These are phyloP conservation scores for Clinocottus analis DNA, from an alignment of 2,113 vertebrate genomes.

Conservation along the genomic window DNA sequence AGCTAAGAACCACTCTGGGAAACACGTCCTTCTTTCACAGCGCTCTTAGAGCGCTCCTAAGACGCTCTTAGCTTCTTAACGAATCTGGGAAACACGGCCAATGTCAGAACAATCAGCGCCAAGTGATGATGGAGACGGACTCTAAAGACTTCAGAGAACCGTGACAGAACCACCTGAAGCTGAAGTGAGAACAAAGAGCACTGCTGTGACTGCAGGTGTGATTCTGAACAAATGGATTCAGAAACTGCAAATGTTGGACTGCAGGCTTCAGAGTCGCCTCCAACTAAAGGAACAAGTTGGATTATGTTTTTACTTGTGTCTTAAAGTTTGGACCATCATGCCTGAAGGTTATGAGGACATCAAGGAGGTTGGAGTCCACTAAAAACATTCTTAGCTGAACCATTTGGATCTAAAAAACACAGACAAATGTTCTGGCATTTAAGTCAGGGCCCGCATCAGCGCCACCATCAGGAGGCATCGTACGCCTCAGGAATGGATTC, in stretches of 20 bases:
- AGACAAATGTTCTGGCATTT: not conserved
- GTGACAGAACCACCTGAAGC: not conserved
- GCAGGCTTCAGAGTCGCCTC: constrained; percentile 1
- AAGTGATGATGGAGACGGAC: not conserved
- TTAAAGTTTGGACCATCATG: constrained; percentile 7
- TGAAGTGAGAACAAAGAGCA: not conserved
- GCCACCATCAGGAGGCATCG: not conserved
- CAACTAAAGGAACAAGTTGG: not conserved
- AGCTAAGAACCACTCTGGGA: too few relatives aligned
- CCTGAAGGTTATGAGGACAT: not conserved
- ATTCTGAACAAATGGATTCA: not conserved
- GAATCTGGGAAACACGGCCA: too few relatives aligned
- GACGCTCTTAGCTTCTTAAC: too few relatives aligned
- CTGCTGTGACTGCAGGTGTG: not conserved
- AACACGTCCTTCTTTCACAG: too few relatives aligned
- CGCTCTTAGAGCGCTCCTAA: too few relatives aligned
- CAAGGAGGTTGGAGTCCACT: not conserved
- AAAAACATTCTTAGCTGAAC: not conserved
- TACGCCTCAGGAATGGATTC: too few relatives aligned
- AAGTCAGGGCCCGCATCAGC: too few relatives aligned
- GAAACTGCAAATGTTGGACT: not conserved
- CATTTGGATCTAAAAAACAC: not conserved
- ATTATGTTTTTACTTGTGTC: not conserved
- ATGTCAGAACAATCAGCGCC: constrained; percentile 5
- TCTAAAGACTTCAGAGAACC: not conserved